Conservation (phyloP, 2,888 invertebrate genomes). For the Pheosia tremula region DNA sequence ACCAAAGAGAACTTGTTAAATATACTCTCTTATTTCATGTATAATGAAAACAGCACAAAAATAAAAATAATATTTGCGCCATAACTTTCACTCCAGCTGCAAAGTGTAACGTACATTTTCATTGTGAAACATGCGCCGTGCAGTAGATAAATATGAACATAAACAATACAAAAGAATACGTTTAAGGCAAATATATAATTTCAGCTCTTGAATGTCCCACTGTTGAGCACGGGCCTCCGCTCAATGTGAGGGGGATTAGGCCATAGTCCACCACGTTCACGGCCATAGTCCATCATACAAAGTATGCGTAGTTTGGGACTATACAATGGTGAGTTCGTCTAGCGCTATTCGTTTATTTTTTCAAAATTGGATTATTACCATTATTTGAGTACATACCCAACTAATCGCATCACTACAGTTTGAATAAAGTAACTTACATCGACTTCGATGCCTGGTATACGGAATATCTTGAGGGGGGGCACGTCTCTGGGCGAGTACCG, state of each 20-base stretch:
- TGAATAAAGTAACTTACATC: constrained; percentile 71
- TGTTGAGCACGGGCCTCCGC: no score
- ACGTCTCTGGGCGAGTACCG: constrained; percentile 86
- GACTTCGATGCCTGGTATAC: constrained; percentile 85
- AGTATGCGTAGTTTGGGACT: no score
- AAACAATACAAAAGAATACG: no score
- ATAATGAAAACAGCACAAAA: not conserved
- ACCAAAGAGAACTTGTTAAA: no score
- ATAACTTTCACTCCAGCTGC: not conserved
- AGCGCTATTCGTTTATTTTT: not conserved
- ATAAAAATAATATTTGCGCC: not conserved
- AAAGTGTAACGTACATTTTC: not conserved
- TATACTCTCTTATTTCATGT: not conserved
- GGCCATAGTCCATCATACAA: no score
- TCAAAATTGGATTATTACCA: not conserved
- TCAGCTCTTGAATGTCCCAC: no score
- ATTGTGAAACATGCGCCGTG: not conserved
- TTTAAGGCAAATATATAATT: no score
- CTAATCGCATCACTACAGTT: not conserved
- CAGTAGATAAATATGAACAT: not conserved
- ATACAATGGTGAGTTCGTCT: no score
- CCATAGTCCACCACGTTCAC: no score
- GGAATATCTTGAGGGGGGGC: constrained; percentile 86
- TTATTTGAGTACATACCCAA: no score
- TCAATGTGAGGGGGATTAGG: no score